These are phyloP conservation scores for Amiota minor DNA, from an alignment of 2,888 invertebrate genomes.

Conservation along the genomic window DNA sequence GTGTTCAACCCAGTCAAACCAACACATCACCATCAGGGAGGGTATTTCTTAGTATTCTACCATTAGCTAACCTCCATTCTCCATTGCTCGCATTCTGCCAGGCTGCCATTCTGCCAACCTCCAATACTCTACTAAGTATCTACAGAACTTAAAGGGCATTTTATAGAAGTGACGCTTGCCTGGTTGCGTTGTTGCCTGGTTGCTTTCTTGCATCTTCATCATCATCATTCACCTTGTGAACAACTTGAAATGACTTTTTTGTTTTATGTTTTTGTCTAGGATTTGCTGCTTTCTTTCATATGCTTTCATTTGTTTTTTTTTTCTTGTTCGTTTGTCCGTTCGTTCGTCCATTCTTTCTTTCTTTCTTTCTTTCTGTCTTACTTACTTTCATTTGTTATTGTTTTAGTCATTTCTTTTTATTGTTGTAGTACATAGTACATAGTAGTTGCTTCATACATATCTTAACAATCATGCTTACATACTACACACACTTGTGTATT, in stretches of 20 bases:
- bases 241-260: slow-evolving; percentile 30
- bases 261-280: slow-evolving; percentile 20
- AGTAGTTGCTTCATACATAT: no score
- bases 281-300: slow-evolving; percentile 15
- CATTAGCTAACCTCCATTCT: background rate
- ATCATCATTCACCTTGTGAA: slow-evolving; percentile 29
- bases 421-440: no score
- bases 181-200: background rate
- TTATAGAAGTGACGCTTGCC: no score
- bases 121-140: no score
- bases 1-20: background rate
- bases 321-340: background rate
- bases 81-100: background rate
- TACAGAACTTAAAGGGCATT: no score
- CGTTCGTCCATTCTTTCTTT: background rate
- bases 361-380: background rate
- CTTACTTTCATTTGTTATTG: slow-evolving; percentile 3
- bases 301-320: slow-evolving; percentile 1
- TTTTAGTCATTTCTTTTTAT: background rate
- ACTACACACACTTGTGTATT: no score
- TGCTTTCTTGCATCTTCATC: slow-evolving; percentile 23
- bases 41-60: background rate
- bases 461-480: no score
- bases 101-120: background rate
- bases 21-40: background rate